Evolutionary conservation across 2,797 vertebrate species (phyloP).

Genomic region (Nyctalus aviator): DNA sequence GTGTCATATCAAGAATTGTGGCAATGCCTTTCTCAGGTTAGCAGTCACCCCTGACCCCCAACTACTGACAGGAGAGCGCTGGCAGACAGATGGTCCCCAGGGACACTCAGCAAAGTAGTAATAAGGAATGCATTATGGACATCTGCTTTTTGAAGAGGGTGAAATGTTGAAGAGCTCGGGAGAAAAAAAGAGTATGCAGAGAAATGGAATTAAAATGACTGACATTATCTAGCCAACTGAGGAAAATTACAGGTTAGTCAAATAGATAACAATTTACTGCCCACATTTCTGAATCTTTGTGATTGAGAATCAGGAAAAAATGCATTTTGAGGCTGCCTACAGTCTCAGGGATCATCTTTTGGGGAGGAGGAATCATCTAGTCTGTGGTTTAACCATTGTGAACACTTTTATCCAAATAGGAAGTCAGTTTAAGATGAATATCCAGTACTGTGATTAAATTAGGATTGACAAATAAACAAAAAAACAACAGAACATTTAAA

Average conservation of each 20-base stretch:
- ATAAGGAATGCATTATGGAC: conserved; percentile 60
- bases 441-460: neutral
- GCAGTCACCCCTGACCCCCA: neutral
- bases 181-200: conserved; percentile 30
- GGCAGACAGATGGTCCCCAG: conserved; percentile 9
- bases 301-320: conserved; percentile 49
- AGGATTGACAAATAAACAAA: neutral
- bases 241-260: conserved; percentile 72
- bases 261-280: conserved; percentile 53
- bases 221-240: conserved; percentile 61
- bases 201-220: conserved; percentile 76
- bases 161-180: neutral
- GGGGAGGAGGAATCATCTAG: neutral
- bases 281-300: conserved; percentile 20
- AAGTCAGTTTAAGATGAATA: neutral
- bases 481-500: neutral
- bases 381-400: neutral
- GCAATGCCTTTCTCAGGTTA: neutral
- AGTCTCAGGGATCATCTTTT: neutral
- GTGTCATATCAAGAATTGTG: neutral
- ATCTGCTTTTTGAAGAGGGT: conserved; percentile 21
- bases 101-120: conserved; percentile 33
- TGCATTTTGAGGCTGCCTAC: neutral
- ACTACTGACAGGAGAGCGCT: conserved; percentile 16
- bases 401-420: neutral